Base-by-base conservation (phyloP, 1,140 invertebrate genomes). In the Saccostrea cuccullata region DNA sequence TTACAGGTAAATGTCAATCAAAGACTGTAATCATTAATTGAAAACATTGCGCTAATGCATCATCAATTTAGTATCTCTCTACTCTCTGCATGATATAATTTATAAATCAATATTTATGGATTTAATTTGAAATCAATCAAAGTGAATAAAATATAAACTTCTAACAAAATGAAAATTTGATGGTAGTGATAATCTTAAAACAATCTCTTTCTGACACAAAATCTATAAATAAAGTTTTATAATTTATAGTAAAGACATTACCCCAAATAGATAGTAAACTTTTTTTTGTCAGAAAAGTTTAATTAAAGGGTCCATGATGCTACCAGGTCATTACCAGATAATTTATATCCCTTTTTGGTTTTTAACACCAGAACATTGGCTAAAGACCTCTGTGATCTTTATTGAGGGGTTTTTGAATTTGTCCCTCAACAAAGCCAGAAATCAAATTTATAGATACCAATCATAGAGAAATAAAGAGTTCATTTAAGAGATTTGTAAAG, bases 401-500 rank as follows among this genome's bases (percentile, higher is more conserved):
- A 77, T 77, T 26, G 36, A 36, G 23, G 70, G 70, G 58, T 77
- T 30, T 77, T 30, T 77, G 36, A 77, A 77, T 77, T 77, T 77
- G 70, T 77, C 70, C 30, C 70, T 77, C 26, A 9, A 36, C 70
- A 77, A 26, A 77, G 70, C 30, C 70, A 77, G 70, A 77, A 77
- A 77, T 77, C 70, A 77, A 77, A 77, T 77, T 77, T 77, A 77
- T 77, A 77, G 70, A 77, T 77, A 77, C 70, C 70, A 30, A 77
- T 77, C 70, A 77, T 77, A 77, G 11, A 11, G 26, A 36, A 77
- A 77, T 77, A 77, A 77, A 77, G 70, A 77, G 36, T 77, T 77
- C 70, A 77, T 77, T 77, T 77, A 77, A 9, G 11, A 26, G 23
- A 77, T 77, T 77, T 77, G 70, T 77, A 77, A 30, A 36, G 70